Evolutionary conservation across 2,888 invertebrate species (phyloP).

Genomic region (Rhagonycha fulva): DNA sequence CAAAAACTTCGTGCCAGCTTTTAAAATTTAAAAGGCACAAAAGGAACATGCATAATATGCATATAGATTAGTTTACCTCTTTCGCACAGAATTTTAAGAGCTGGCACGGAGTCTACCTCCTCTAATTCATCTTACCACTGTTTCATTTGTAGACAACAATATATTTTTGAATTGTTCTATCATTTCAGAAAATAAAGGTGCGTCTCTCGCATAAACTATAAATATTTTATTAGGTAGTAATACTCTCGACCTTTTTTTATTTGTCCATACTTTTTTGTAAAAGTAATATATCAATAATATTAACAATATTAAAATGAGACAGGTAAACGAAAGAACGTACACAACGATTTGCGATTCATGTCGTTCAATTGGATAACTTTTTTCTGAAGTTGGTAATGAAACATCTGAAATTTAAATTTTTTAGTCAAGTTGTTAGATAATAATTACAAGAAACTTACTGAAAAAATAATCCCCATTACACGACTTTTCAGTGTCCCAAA

Average conservation of each 20-base stretch:
- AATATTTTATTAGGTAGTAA: background rate
- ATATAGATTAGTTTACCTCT: no score
- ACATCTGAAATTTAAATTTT: background rate
- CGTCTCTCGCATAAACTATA: slow-evolving; percentile 6
- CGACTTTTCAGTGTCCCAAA: background rate
- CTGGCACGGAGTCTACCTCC: no score
- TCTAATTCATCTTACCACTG: background rate
- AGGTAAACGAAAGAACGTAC: background rate
- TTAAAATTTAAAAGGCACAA: no score
- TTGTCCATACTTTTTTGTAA: background rate
- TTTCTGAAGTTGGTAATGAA: background rate
- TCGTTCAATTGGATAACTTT: background rate
- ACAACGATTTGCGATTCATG: background rate
- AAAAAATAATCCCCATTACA: background rate
- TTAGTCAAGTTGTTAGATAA: background rate
- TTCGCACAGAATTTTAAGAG: no score
- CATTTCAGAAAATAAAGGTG: background rate
- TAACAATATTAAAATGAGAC: background rate
- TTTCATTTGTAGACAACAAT: background rate
- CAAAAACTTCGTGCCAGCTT: no score
- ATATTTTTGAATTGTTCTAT: background rate
- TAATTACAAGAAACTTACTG: background rate
- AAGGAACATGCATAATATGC: no score
- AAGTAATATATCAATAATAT: background rate
- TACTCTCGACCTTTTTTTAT: background rate